Percentiles rank a stretch among this genome's conserved stretches.
Evolutionary conservation across 2,888 invertebrate species (phyloP).

Genomic region (Resseliella maxima): DNA sequence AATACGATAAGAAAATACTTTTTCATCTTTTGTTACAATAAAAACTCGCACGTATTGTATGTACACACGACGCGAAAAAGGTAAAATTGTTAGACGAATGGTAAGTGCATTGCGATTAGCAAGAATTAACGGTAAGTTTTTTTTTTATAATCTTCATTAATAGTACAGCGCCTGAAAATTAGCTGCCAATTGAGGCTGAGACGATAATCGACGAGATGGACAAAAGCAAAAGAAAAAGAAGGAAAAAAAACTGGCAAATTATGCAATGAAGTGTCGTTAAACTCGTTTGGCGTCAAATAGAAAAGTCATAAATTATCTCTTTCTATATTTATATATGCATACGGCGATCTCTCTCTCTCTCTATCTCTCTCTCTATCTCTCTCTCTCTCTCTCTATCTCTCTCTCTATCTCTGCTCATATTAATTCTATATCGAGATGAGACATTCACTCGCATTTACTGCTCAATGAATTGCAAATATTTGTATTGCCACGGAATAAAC

Average conservation of each 20-base stretch:
- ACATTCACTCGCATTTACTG: not conserved
- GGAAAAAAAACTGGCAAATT: too few relatives aligned
- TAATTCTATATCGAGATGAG: not conserved
- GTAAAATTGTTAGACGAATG: not conserved
- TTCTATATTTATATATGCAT: too few relatives aligned
- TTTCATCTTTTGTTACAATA: not conserved
- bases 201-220: not conserved
- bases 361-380: not conserved
- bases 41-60: not conserved
- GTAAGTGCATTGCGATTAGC: not conserved
- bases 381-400: not conserved
- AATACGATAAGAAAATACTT: not conserved
- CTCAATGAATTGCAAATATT: constrained; percentile 35
- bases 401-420: not conserved
- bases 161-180: not conserved
- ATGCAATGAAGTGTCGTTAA: constrained; percentile 17
- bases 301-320: constrained; percentile 11
- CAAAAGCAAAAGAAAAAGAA: not conserved
- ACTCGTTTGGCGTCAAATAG: constrained; percentile 32
- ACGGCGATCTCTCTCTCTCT: too few relatives aligned
- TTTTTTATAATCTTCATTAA: not conserved
- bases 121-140: not conserved
- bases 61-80: not conserved
- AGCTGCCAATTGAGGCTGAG: not conserved
- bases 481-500: not conserved